phyloP scores from a whole-genome alignment of 2,113 vertebrate genomes.

The Empidonax traillii region DNA sequence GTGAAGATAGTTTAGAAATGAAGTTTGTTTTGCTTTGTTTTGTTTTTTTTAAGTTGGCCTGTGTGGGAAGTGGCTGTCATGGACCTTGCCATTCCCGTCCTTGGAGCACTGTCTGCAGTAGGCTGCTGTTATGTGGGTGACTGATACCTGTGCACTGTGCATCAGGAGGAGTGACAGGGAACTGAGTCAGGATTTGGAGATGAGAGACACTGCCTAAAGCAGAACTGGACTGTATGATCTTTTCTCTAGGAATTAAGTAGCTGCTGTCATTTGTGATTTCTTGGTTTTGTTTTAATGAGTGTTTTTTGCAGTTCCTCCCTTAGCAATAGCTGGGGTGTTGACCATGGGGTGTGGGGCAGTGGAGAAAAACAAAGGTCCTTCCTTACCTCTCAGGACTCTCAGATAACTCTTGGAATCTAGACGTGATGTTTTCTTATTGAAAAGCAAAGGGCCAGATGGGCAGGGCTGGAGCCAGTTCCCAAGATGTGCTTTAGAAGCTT shows the following conservation, averaged over 20 bases:
- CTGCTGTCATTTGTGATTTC: background rate
- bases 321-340: background rate
- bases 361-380: background rate
- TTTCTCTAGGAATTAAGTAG: background rate
- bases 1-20: background rate
- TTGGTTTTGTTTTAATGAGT: background rate
- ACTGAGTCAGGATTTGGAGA: background rate
- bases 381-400: background rate
- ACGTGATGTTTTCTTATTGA: background rate
- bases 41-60: background rate
- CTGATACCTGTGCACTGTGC: background rate
- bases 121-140: background rate
- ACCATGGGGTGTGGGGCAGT: background rate
- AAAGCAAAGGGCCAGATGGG: background rate
- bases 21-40: background rate
- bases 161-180: background rate
- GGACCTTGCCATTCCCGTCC: background rate
- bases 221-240: background rate
- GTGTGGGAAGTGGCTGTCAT: background rate
- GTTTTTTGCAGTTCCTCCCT: background rate
- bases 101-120: rapidly evolving
- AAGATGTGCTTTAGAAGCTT: background rate
- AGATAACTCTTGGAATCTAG: background rate
- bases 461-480: background rate
- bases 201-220: background rate